Base-by-base conservation (phyloP, 2,797 vertebrate species). In the Nothura maculosa region DNA sequence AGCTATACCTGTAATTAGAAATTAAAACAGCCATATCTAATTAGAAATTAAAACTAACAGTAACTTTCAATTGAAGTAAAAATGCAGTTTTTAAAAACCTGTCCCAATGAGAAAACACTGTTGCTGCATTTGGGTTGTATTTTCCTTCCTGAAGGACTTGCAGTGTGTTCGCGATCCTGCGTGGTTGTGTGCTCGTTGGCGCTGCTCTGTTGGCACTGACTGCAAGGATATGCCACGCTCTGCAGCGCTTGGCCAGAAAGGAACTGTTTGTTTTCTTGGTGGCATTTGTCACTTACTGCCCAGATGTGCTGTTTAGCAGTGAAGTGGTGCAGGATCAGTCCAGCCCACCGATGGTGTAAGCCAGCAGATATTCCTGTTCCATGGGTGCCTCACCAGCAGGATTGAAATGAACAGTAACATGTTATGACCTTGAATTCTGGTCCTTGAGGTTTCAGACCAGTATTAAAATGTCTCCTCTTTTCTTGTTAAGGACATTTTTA, bases 261-360 rank as follows among this genome's bases (percentile, higher is more conserved):
- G 3, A 83, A 74, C 32, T 38, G 6, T 47, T 76, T 79, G 36
- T 64, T 90, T 84, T 66, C 69, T 89, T 42, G 28, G 50, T 43
- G 21, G 14, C 12, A 81, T 88, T 88, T 95, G 38, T 78, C 55
- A 92, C 75, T 68, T 52, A 72, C 70, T 81, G 58, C 64, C 89
- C 28, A 64, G 72, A 54, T 4, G 2, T 73, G 30, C 38, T 57
- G 40, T 76, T 10, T 48, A 66, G 21, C 50, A 73, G 48, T 16
- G 40, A 82, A 47, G 64, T 3, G 0, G 72, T 81, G 28, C 83
- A 64, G 30, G 58, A 19, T 28, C 0, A 3, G 93, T 62, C 42
- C 42, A 92, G 47, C 43, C 78, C 47, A 36, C n/a, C 83, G 42
- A 18, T n/a, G 50, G 24, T 24, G 19, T 75, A 66, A 85, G 38